Evolutionary conservation across 2,888 invertebrate species (phyloP).

Genomic region (Encarsia formosa): DNA sequence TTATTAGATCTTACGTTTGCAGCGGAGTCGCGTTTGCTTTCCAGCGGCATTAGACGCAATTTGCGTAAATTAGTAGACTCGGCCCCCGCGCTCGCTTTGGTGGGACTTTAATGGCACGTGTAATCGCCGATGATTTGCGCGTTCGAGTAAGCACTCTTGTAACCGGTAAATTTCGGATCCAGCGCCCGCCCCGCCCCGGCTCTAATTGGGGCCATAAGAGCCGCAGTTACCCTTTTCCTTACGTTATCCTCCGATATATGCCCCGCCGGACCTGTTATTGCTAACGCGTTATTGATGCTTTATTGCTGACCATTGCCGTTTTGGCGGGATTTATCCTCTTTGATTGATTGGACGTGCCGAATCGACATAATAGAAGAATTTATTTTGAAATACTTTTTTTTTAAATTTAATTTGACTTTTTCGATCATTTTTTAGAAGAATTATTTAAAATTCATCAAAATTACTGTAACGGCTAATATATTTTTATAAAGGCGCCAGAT

Average conservation of each 20-base stretch:
- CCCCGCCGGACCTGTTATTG: neutral
- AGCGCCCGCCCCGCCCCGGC: slow-evolving; percentile 7
- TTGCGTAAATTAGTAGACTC: slow-evolving; percentile 48
- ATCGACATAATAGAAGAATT: too few species aligned
- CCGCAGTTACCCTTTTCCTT: slow-evolving; percentile 2
- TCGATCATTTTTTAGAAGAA: too few species aligned
- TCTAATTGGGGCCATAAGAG: neutral
- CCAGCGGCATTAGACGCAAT: slow-evolving; percentile 32
- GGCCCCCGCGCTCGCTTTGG: slow-evolving; percentile 19
- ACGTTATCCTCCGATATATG: slow-evolving; percentile 3
- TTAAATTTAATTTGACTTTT: too few species aligned
- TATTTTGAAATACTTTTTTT: too few species aligned
- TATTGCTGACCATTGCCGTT: too few species aligned
- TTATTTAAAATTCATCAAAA: too few species aligned
- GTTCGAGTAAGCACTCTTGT: slow-evolving; percentile 7
- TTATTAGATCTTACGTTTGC: slow-evolving; percentile 51
- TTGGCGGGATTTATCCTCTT: too few species aligned
- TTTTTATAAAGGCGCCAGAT: too few species aligned
- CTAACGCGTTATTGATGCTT: too few species aligned
- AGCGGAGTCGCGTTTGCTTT: neutral
- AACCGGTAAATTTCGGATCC: slow-evolving; percentile 19
- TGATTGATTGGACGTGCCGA: too few species aligned
- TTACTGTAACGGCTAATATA: too few species aligned
- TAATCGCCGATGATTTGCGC: slow-evolving; percentile 47
- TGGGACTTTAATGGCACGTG: slow-evolving; percentile 42